These are phyloP conservation scores for Drosophila pectinifera DNA, from an alignment of 1,140 invertebrate species.

Conservation along the genomic window DNA sequence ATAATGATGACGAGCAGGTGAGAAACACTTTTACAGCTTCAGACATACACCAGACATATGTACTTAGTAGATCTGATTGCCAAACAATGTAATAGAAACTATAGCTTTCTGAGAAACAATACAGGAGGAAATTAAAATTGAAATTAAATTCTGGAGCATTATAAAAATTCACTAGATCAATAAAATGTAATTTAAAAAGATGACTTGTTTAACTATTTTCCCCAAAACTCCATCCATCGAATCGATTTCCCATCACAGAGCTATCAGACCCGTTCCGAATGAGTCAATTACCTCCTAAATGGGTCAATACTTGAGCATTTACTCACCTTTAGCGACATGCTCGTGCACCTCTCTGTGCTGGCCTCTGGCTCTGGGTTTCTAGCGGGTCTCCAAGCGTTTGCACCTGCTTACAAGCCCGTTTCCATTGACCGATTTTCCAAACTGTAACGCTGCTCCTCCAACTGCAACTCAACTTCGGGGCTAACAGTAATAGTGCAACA, in stretches of 20 bases:
- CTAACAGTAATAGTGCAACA: conserved; percentile 35
- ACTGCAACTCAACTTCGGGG: conserved; percentile 40
- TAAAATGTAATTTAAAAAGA: not conserved
- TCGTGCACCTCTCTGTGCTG: conserved; percentile 30
- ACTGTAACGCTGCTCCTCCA: conserved; percentile 64
- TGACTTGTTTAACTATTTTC: not conserved
- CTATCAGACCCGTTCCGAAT: conserved; percentile 17
- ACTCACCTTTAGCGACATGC: conserved; percentile 78
- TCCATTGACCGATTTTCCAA: conserved; percentile 79
- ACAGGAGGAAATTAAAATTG: not conserved
- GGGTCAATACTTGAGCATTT: conserved; percentile 60
- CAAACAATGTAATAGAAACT: conserved; percentile 20
- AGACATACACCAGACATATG: conserved; percentile 31
- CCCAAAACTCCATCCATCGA: not conserved
- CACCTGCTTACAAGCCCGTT: conserved; percentile 78
- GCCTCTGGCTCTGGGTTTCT: conserved; percentile 17
- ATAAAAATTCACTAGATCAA: not conserved
- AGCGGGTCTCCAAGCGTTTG: conserved; percentile 54
- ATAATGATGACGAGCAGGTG: conserved; percentile 48
- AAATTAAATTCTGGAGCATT: not conserved
- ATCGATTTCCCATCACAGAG: conserved; percentile 13
- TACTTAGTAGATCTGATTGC: conserved; percentile 37
- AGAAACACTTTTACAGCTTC: conserved; percentile 74
- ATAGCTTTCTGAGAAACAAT: not conserved
- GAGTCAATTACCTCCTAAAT: conserved; percentile 29